Conservation (phyloP, 2,113 vertebrate genomes). For the Phocoena phocoena region DNA sequence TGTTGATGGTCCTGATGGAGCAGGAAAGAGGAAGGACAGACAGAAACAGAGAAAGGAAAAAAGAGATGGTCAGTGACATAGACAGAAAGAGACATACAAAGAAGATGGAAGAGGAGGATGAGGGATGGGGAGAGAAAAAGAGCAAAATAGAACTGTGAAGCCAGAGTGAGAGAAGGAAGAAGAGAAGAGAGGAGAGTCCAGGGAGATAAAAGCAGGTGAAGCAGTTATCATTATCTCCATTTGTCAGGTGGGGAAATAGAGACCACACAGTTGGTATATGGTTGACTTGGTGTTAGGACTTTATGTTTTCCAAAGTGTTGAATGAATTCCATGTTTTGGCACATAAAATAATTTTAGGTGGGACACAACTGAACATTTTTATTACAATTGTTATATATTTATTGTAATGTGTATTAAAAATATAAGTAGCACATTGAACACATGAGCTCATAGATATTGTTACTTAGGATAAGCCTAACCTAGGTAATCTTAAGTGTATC, state of each 20-base stretch:
- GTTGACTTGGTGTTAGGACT: neutral
- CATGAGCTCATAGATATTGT: neutral
- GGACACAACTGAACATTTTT: conserved; percentile 4
- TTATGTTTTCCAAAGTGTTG: conserved; percentile 29
- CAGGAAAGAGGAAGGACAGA: conserved; percentile 45
- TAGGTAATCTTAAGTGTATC: neutral
- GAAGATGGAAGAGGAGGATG: neutral
- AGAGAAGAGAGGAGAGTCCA: neutral
- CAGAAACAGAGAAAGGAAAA: neutral
- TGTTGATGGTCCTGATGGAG: conserved; percentile 83
- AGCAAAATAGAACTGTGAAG: neutral
- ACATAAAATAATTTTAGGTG: conserved; percentile 7
- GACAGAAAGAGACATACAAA: neutral
- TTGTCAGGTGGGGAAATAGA: conserved; percentile 22
- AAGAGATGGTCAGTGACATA: neutral
- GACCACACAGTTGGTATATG: neutral
- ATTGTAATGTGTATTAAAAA: conserved; percentile 35
- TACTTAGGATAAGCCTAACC: conserved; percentile 21
- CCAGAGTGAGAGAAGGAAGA: neutral
- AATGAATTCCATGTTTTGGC: conserved; percentile 10
- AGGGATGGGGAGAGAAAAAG: neutral
- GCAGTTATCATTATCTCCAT: neutral
- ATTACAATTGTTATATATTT: neutral
- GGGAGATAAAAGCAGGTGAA: neutral
- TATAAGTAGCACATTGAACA: conserved; percentile 13